A percentile compares a stretch with the other conserved stretches of the same genome.
Evolutionary conservation across 2,888 invertebrate genomes (phyloP).

Genomic region (Dione juno): DNA sequence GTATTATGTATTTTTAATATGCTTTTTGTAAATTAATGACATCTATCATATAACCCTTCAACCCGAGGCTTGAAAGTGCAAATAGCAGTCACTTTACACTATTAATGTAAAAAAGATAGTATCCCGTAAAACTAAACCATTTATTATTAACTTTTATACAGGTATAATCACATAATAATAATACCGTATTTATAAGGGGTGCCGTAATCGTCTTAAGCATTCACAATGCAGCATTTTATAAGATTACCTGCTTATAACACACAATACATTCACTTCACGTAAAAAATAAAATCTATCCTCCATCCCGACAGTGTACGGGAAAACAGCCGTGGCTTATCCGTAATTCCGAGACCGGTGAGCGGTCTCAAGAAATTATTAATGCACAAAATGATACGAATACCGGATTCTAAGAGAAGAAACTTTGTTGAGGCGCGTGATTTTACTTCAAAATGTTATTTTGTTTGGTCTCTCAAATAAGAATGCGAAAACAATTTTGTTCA

Average conservation of each 20-base stretch:
- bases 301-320: conserved; percentile 70
- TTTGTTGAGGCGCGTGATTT: conserved; percentile 69
- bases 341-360: conserved; percentile 62
- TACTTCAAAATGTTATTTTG: conserved; percentile 61
- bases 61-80: too few relatives aligned
- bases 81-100: too few relatives aligned
- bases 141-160: neutral
- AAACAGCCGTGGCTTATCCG: conserved; percentile 69
- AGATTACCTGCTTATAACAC: conserved; percentile 49
- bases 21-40: too few relatives aligned
- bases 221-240: conserved; percentile 19
- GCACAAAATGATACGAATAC: conserved; percentile 65
- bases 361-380: conserved; percentile 70
- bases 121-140: too few relatives aligned
- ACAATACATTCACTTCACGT: conserved; percentile 75
- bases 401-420: conserved; percentile 65
- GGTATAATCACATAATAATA: neutral
- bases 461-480: conserved; percentile 56
- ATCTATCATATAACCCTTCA: too few relatives aligned
- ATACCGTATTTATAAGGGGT: conserved; percentile 3
- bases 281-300: conserved; percentile 72
- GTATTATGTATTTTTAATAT: too few relatives aligned
- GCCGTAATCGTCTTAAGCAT: conserved; percentile 1
- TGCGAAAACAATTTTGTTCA: conserved; percentile 61
- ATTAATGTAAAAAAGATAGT: too few relatives aligned